Conservation (phyloP, 64 coral and sea anemone species). For the Hydrozoanthus tunicans region DNA sequence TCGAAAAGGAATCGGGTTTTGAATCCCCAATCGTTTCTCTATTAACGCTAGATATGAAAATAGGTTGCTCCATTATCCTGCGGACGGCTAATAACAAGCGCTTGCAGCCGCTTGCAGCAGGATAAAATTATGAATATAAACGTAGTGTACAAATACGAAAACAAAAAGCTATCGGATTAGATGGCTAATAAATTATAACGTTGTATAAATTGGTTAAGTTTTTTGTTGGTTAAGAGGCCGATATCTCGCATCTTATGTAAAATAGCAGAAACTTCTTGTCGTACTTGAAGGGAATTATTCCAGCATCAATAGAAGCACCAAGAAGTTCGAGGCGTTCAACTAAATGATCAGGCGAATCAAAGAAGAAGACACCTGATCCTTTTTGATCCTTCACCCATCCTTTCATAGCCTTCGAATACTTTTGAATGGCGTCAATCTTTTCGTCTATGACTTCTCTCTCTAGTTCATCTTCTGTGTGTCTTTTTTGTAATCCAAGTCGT, state of each 20-base stretch:
- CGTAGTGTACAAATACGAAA: too few relatives aligned
- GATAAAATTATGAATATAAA: too few relatives aligned
- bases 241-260: not conserved
- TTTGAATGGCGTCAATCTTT: too few relatives aligned
- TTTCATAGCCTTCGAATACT: too few relatives aligned
- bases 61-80: not conserved
- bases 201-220: not conserved
- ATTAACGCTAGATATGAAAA: too few relatives aligned
- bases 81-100: too few relatives aligned
- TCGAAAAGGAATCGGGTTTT: not conserved
- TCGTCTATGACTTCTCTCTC: too few relatives aligned
- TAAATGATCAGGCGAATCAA: not conserved
- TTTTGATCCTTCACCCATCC: too few relatives aligned
- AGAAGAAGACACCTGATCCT: not conserved
- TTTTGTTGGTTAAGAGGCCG: not conserved
- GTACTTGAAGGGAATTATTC: not conserved
- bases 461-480: too few relatives aligned
- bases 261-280: not conserved
- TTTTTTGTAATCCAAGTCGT: too few relatives aligned
- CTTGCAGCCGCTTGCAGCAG: too few relatives aligned
- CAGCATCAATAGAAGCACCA: not conserved
- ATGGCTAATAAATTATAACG: not conserved
- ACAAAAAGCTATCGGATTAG: not conserved
- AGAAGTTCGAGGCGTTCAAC: not conserved
- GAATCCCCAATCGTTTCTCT: not conserved